Base-by-base conservation (phyloP, 1,140 invertebrate species). In the Monochamus saltuarius region DNA sequence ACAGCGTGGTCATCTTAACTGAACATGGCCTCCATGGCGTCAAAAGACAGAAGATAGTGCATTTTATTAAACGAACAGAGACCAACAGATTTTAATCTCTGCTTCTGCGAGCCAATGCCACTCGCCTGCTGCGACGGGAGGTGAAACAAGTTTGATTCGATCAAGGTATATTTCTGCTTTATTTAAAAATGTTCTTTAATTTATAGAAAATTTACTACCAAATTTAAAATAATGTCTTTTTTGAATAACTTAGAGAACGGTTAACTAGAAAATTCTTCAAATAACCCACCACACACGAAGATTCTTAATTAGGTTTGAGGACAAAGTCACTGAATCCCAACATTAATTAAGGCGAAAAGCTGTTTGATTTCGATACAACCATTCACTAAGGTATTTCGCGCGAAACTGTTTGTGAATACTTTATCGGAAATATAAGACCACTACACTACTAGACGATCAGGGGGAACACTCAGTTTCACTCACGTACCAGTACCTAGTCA, bases 101-200 rank as follows among this genome's bases (percentile, higher is more conserved):
- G 22, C 2, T 29, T 29, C 22, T 16, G 7, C 16, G 16, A 55
- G 45, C 46, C 37, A 53, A 42, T 36, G 47, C 51, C 53, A 37
- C 14, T 51, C 55, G 59, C 65, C 62, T 65, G 65, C 61, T 60
- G 45, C 51, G 64, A 59, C 56, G 46, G 59, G 53, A 56, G 65
- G 62, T 62, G 61, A 64, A 69, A 69, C 65, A 49, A 62, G 67
- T 67, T 69, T 68, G 43, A 65, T 65, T 66, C 56, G 60, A 16
- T 16, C 39, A 42, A 42, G 43, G 16, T 46, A 10, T 17, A 46
- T 17, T 16, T 9, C 4, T 19, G 17, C 17, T 16, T 46, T 17
- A 11, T 17, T 46, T 46, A 40, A 17, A 4, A 46, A 46, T 11
- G 43, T 29, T 29, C 22, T 29, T 29, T 29, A 29, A 29, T 29